These are phyloP conservation scores for Pseudococcus longispinus DNA, from an alignment of 2,888 invertebrate species.

Conservation along the genomic window DNA sequence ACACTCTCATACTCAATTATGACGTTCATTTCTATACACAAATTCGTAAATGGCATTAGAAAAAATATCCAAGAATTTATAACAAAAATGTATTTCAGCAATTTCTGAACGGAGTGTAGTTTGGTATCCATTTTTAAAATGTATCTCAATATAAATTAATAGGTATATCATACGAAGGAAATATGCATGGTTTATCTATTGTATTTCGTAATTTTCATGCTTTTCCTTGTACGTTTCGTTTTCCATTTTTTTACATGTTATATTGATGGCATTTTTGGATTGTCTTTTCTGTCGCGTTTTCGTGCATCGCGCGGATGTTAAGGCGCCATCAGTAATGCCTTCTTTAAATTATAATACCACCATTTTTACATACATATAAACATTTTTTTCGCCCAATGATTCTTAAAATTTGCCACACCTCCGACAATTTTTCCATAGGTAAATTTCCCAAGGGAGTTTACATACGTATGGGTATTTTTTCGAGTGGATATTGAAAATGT, in stretches of 20 bases:
- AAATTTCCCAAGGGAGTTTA: constrained; percentile 3
- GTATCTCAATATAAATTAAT: constrained; percentile 32
- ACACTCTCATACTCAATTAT: too few species aligned
- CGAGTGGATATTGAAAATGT: neutral
- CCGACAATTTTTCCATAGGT: constrained; percentile 15
- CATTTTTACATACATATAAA: constrained; percentile 41
- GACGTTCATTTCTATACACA: too few species aligned
- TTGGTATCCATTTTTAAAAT: neutral
- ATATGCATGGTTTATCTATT: constrained; percentile 25
- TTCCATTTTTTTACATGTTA: constrained; percentile 27
- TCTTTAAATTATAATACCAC: constrained; percentile 52
- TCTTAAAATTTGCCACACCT: constrained; percentile 27
- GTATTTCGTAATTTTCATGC: constrained; percentile 21
- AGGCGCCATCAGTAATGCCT: constrained; percentile 53
- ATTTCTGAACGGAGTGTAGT: neutral
- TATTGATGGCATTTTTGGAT: constrained; percentile 48
- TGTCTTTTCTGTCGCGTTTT: constrained; percentile 52
- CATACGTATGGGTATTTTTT: neutral
- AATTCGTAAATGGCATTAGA: neutral
- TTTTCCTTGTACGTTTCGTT: constrained; percentile 17
- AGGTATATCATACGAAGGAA: constrained; percentile 29
- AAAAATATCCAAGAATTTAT: neutral
- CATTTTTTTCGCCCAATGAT: constrained; percentile 36
- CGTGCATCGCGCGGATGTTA: constrained; percentile 49
- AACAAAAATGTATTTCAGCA: neutral